A percentile compares a stretch with the other conserved stretches of the same genome.
These are phyloP conservation scores for Heliconius congener DNA, from an alignment of 1,140 invertebrate species.

Conservation along the genomic window DNA sequence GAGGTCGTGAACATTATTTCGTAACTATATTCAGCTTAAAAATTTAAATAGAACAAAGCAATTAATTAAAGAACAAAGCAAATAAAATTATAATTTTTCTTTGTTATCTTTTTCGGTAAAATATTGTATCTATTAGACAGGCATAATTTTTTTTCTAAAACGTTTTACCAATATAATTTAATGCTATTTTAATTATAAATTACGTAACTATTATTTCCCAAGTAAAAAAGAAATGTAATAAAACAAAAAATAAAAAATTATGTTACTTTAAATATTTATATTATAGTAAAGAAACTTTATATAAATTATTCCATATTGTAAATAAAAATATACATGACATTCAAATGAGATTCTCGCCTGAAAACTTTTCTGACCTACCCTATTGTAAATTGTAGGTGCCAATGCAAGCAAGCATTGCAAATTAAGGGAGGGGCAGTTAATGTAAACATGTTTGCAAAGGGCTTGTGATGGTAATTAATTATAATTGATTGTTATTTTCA, in stretches of 20 bases:
- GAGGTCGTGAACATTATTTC: conserved; percentile 15
- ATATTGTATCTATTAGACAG: neutral
- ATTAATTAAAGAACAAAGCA: neutral
- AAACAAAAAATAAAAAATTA: no score
- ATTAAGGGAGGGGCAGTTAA: conserved; percentile 5
- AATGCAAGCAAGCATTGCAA: neutral
- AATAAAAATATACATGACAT: no score
- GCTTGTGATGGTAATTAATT: neutral
- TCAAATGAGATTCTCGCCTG: neutral
- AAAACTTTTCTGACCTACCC: neutral
- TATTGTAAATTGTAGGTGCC: neutral
- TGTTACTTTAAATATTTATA: no score
- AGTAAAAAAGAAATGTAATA: no score
- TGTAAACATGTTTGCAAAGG: neutral
- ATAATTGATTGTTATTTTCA: neutral
- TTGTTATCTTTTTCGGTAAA: neutral
- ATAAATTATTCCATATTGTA: no score
- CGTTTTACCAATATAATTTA: neutral
- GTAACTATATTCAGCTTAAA: neutral
- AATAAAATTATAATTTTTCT: neutral
- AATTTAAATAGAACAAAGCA: neutral
- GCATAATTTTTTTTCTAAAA: no score
- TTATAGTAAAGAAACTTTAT: no score
- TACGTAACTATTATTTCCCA: no score
- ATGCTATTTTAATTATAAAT: neutral